Evolutionary conservation across 2,797 vertebrate genomes (phyloP).

Genomic region (Anisognathus igniventris): DNA sequence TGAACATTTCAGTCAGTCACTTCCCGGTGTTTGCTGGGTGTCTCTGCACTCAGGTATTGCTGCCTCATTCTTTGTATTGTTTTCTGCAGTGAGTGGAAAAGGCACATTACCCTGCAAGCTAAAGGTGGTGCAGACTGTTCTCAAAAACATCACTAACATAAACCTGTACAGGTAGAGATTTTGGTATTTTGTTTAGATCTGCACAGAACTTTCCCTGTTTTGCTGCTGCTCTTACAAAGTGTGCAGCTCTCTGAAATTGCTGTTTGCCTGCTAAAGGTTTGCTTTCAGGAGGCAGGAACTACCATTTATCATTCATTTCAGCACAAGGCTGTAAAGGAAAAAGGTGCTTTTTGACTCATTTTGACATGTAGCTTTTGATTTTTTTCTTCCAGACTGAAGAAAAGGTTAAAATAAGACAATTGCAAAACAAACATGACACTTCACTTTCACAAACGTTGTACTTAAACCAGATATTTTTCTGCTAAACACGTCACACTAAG

Average conservation of each 20-base stretch:
- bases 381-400: not conserved
- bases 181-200: not conserved
- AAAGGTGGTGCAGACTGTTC: not conserved
- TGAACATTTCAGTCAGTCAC: not conserved
- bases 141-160: not conserved
- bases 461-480: not conserved
- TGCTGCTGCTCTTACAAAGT: not conserved
- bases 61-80: conserved; percentile 36
- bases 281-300: not conserved
- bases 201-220: not conserved
- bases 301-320: not conserved
- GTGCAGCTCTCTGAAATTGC: not conserved
- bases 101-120: not conserved
- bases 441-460: not conserved
- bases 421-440: not conserved
- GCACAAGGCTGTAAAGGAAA: not conserved
- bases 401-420: not conserved
- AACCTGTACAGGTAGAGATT: not conserved
- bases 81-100: conserved; percentile 24
- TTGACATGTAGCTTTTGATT: not conserved
- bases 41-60: not conserved
- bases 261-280: not conserved
- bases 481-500: not conserved
- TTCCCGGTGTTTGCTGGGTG: not conserved
- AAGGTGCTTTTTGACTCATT: not conserved